Conservation (phyloP, 2,113 vertebrate genomes). For the Butorides virescens region DNA sequence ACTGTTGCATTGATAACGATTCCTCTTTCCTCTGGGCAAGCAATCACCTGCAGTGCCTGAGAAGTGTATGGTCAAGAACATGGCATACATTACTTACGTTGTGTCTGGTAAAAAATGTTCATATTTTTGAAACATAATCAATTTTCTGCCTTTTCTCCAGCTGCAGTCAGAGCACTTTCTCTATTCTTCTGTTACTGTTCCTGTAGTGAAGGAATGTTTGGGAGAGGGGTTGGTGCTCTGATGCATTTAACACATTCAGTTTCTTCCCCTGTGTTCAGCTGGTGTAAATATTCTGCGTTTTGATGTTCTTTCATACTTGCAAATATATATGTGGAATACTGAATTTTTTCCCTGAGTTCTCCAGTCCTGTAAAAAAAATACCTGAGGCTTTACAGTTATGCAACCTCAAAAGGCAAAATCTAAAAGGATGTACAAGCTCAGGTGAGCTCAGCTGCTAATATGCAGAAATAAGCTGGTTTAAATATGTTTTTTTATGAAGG, state of each 20-base stretch:
- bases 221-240: neutral
- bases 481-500: neutral
- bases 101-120: neutral
- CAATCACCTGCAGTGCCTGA: neutral
- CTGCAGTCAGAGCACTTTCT: neutral
- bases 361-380: neutral
- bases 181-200: neutral
- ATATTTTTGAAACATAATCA: neutral
- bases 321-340: neutral
- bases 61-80: neutral
- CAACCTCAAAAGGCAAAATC: neutral
- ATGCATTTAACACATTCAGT: neutral
- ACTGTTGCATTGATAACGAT: neutral
- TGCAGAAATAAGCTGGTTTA: neutral
- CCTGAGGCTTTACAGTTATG: neutral
- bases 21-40: neutral
- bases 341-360: neutral
- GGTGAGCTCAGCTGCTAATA: neutral
- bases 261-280: neutral
- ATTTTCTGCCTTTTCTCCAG: neutral
- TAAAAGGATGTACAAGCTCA: neutral
- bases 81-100: neutral
- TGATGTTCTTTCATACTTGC: neutral
- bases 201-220: neutral
- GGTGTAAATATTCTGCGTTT: neutral